phyloP scores from a whole-genome alignment of 2,797 vertebrate species.

The Rhyacichthys aspro region DNA sequence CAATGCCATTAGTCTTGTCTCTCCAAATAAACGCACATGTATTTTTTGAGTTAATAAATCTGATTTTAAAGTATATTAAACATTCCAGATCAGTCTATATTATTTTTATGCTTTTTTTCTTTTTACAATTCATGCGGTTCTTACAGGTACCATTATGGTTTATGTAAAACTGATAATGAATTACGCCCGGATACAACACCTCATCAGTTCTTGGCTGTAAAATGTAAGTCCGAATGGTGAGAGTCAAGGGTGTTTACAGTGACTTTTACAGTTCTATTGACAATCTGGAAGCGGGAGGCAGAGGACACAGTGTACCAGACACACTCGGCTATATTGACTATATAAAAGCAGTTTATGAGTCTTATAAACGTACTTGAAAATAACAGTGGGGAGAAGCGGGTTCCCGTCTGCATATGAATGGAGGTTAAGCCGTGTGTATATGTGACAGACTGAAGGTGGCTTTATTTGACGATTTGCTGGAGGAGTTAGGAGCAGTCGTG shows the following conservation, averaged over 20 bases:
- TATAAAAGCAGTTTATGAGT: conserved; percentile 68
- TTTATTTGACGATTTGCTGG: conserved; percentile 48
- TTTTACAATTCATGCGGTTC: not conserved
- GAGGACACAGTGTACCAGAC: conserved; percentile 61
- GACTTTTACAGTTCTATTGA: conserved; percentile 59
- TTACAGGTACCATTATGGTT: not conserved
- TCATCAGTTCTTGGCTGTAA: conserved; percentile 21
- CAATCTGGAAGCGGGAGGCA: conserved; percentile 46
- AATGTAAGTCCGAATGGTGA: conserved; percentile 34
- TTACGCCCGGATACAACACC: conserved; percentile 6
- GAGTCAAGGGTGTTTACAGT: conserved; percentile 49
- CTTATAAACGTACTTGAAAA: conserved; percentile 65
- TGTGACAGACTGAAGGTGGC: conserved; percentile 35
- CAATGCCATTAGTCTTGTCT: too few species aligned
- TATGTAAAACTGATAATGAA: conserved; percentile 1
- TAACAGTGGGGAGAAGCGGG: conserved; percentile 44
- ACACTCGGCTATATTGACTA: conserved; percentile 60
- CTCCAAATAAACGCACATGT: too few species aligned
- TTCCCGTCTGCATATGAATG: conserved; percentile 45
- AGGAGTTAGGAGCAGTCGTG: conserved; percentile 41
- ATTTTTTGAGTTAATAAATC: too few species aligned
- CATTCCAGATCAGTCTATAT: too few species aligned
- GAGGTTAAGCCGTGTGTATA: conserved; percentile 17
- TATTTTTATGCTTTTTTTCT: too few species aligned
- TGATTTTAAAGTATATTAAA: too few species aligned